Conservation (phyloP, 2,888 invertebrate genomes). For the Scaptomyza reducta region DNA sequence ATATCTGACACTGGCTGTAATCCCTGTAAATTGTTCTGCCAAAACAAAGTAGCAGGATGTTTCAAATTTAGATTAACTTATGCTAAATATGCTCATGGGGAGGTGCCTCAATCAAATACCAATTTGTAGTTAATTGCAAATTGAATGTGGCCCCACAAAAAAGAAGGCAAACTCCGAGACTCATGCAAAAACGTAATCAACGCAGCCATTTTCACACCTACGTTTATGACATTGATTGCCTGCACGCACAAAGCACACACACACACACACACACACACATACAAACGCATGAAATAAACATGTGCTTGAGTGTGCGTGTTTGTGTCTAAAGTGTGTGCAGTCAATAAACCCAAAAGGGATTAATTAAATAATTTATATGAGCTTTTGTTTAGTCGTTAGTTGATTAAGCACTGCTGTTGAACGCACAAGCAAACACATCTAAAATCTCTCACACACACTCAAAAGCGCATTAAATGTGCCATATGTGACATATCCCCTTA, state of each 20-base stretch:
- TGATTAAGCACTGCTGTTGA: conserved; percentile 64
- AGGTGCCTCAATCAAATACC: conserved; percentile 52
- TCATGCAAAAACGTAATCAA: conserved; percentile 70
- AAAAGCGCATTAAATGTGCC: conserved; percentile 71
- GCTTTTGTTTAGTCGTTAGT: conserved; percentile 74
- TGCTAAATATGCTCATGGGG: conserved; percentile 16
- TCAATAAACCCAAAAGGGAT: conserved; percentile 72
- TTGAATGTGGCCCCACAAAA: conserved; percentile 46
- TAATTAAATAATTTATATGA: conserved; percentile 77
- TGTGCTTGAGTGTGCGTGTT: conserved; percentile 3
- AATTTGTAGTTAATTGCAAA: conserved; percentile 57
- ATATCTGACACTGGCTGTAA: not conserved
- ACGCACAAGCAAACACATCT: conserved; percentile 1
- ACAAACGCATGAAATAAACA: conserved; percentile 1
- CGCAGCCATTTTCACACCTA: conserved; percentile 68
- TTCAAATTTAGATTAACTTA: conserved; percentile 21
- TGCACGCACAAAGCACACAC: conserved; percentile 57
- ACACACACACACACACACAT: conserved; percentile 10
- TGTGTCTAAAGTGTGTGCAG: conserved; percentile 42
- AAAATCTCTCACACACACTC: conserved; percentile 21
- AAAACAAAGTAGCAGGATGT: not conserved
- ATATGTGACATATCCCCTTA: conserved; percentile 41
- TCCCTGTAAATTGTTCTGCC: not conserved
- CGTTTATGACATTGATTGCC: conserved; percentile 76
- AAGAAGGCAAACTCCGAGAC: conserved; percentile 49